Base-by-base conservation (phyloP, 1,140 invertebrate genomes). In the Saxidomus purpurata region DNA sequence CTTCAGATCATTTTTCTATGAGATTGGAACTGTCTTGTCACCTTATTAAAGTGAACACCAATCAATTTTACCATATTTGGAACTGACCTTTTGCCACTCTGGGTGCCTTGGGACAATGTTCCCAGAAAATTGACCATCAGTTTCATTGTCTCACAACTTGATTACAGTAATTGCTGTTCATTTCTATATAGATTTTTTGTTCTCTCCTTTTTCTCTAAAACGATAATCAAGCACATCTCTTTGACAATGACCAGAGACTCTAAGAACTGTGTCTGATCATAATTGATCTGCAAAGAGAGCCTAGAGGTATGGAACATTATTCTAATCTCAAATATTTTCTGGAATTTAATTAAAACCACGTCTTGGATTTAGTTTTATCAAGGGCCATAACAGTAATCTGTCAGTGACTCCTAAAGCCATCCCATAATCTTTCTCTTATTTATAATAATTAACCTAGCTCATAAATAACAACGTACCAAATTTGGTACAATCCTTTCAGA, bases 41-140 rank as follows among this genome's bases (percentile, higher is more conserved):
- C 9, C 19, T 63, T 63, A 63, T 28, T 63, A 28, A n/a, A 63
- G 59, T 28, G 34, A 71, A 8, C 8, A n/a, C 34, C 36, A 28
- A 71, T 71, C 67, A 40, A 71, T 36, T 71, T 36, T 71, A 25
- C 67, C 67, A 71, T 71, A 71, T 71, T 71, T 71, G 67, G 67
- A 28, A 17, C 28, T 71, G 67, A 71, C 67, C 67, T 71, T 71
- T 38, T 6, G 34, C 34, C 67, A 71, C 11, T n/a, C 11, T 28
- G 9, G 67, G 22, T 71, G 31, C 13, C 11, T 36, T 71, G 25
- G 36, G 1, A 71, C 67, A 71, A 31, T 71, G 67, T 71, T 71
- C 67, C 25, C 15, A 1, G 67, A 71, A 67, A 71, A 71, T 71
- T 71, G 67, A 71, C 67, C 67, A 38, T 1, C 67, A 36, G 36